Evolutionary conservation across 2,113 vertebrate species (phyloP), one percentile per base, ranked within the genome.

Genomic region (Leucosticte australis): DNA sequence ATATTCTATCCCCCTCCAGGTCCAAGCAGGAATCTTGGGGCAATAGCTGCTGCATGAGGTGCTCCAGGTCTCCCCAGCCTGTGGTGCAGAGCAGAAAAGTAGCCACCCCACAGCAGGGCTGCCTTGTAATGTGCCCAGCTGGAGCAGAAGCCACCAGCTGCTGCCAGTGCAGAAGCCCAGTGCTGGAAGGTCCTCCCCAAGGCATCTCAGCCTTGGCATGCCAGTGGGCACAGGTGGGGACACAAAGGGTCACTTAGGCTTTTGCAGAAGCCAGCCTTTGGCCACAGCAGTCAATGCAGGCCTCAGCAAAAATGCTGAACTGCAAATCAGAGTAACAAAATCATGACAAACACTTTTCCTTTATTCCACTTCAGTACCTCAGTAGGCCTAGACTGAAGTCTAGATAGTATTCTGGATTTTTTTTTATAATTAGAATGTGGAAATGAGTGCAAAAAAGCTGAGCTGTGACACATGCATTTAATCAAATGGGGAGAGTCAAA

Each of bases 111-210:
- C 12, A 67, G 80, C 67, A n/a, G 12, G 17, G 26, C 57, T 71
- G 57, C 73, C 73, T 16, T 28, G 13, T 3, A 9, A 8, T 0
- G 0, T 1, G 27, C 57, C 52, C 28, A 41, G 62, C 52, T 46
- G 57, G 52, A 55, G 28, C 47, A 52, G 62, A 7, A 60, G 30
- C 49, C 27, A 13, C 9, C 12, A 15, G 35, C 28, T 8, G 30
- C 18, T 47, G 53, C 33, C 23, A 28, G 41, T 33, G 41, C 10
- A 68, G 53, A 59, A 63, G 44, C 10, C 20, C 9, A 33, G 44
- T 13, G 2, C 35, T 46, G 46, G 30, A 26, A 77, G 11, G 5
- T 27, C 13, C 14, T 56, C 13, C 59, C 46, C 77, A 11, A 14
- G 4, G 30, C 15, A 8, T 9, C 33, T 64, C 55, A 80, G 59